Evolutionary conservation across 1,140 invertebrate genomes (phyloP).

Genomic region (Lasioglossum baleicum): DNA sequence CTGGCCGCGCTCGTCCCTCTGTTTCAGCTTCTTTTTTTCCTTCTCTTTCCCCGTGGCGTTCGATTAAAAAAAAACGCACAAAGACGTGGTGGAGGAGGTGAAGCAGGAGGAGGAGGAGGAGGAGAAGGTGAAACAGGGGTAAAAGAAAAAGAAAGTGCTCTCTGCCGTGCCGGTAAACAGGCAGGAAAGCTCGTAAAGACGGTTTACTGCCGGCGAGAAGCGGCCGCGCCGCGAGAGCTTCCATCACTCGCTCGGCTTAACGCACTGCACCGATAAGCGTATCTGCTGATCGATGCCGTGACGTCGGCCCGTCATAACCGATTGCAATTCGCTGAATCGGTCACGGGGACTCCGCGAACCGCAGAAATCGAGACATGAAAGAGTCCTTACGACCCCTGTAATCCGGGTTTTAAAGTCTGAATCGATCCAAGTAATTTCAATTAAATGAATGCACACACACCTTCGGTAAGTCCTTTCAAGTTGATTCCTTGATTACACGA

Average conservation of each 20-base stretch:
- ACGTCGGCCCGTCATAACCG: constrained; percentile 75
- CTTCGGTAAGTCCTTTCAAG: no score
- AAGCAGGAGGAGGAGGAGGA: background rate
- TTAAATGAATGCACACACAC: no score
- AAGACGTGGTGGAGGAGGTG: background rate
- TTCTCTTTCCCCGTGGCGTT: constrained; percentile 33
- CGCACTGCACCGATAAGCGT: constrained; percentile 43
- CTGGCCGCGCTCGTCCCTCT: constrained; percentile 26
- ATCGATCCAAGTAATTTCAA: no score
- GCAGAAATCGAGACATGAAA: constrained; percentile 32
- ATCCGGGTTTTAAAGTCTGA: background rate
- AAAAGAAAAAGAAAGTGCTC: constrained; percentile 5
- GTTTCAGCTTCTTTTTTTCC: constrained; percentile 23
- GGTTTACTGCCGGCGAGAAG: constrained; percentile 67
- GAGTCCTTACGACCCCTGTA: constrained; percentile 6
- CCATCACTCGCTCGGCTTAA: constrained; percentile 51
- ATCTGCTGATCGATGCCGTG: constrained; percentile 73
- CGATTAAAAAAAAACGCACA: constrained; percentile 43
- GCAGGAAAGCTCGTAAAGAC: constrained; percentile 75
- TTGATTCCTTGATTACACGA: no score
- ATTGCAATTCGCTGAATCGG: constrained; percentile 63
- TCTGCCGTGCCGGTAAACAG: constrained; percentile 61
- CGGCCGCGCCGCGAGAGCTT: constrained; percentile 59
- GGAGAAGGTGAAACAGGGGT: constrained; percentile 3
- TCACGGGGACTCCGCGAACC: constrained; percentile 37